Percentiles rank a stretch among this genome's conserved stretches.
These are phyloP conservation scores for Neodiprion virginianus DNA, from an alignment of 1,140 invertebrate species.

Conservation along the genomic window DNA sequence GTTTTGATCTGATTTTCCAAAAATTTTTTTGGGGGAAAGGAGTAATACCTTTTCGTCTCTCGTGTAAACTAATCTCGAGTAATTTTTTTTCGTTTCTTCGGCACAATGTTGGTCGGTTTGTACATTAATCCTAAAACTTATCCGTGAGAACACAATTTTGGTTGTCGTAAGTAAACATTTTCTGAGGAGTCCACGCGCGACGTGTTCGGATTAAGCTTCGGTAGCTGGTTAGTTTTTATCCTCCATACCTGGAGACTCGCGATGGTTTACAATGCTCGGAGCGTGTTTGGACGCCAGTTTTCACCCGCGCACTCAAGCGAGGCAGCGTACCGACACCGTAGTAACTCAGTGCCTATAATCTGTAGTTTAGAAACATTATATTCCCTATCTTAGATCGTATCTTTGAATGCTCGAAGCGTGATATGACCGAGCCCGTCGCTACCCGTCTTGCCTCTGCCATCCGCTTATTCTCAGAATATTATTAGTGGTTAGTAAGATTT, in stretches of 20 bases:
- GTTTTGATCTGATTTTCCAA: too few relatives aligned
- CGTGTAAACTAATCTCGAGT: too few relatives aligned
- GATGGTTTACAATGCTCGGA: not conserved
- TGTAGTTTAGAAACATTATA: slow-evolving; percentile 24
- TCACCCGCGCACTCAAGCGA: slow-evolving; percentile 3
- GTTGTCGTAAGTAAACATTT: too few relatives aligned
- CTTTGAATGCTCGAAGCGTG: slow-evolving; percentile 46
- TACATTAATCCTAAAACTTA: too few relatives aligned
- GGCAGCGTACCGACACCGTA: not conserved
- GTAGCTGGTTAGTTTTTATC: not conserved
- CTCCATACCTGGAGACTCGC: not conserved
- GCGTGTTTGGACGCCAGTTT: not conserved
- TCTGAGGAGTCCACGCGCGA: not conserved
- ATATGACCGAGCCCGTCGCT: slow-evolving; percentile 55
- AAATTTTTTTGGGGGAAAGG: too few relatives aligned
- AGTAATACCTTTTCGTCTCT: too few relatives aligned
- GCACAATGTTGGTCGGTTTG: too few relatives aligned
- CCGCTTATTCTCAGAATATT: slow-evolving; percentile 43
- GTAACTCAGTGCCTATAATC: slow-evolving; percentile 26
- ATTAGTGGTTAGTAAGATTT: slow-evolving; percentile 49
- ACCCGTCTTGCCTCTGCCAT: slow-evolving; percentile 46
- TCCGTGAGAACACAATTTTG: too few relatives aligned
- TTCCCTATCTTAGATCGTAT: slow-evolving; percentile 36
- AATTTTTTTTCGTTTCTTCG: too few relatives aligned
- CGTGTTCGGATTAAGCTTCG: not conserved